Base-by-base conservation (phyloP, 2,888 invertebrate species). In the Drosophila atripex region DNA sequence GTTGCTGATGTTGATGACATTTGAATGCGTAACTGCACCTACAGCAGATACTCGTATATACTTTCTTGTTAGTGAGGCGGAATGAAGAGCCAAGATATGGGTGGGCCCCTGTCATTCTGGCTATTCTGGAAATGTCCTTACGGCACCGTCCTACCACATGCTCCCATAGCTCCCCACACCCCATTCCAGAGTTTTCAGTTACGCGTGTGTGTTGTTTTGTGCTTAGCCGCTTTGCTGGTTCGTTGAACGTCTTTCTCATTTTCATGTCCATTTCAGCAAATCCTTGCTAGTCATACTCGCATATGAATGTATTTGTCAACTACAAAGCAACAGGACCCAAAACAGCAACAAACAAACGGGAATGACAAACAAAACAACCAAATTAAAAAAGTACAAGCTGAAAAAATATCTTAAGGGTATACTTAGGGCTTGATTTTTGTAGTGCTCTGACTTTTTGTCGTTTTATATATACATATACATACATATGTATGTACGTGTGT, bases 231-330 rank as follows among this genome's bases (percentile, higher is more conserved):
- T 83, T 83, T 70, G 69, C 69, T 77, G 84, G 86, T 88, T 83
- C 88, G 84, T 86, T 88, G 88, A 75, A 77, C 88, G 84, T 84
- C 88, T 88, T 88, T 83, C 88, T 83, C 88, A 86, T 83, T 88
- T 86, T 88, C 88, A 65, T 83, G 88, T 83, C 86, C 82, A 88
- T 83, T 83, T 79, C 57, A 65, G 80, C 56, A 70, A 75, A 73
- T 73, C 75, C 71, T 41, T 60, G 60, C 69, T 45, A 73, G 57
- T 73, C 73, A 39, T 50, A 53, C 52, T 38, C 49, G 68, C 76
- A 82, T 82, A 76, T 73, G 77, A 86, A 79, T 83, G 84, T 83
- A 83, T 83, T 82, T 88, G 82, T 79, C 82, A 88, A 79, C 77
- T 71, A 60, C 71, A 71, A 64, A 71, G 69, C 66, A 74, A 56